Evolutionary conservation across 2,888 invertebrate genomes (phyloP), one percentile per base, ranked within the genome.

Genomic region (Heliconius aoede): DNA sequence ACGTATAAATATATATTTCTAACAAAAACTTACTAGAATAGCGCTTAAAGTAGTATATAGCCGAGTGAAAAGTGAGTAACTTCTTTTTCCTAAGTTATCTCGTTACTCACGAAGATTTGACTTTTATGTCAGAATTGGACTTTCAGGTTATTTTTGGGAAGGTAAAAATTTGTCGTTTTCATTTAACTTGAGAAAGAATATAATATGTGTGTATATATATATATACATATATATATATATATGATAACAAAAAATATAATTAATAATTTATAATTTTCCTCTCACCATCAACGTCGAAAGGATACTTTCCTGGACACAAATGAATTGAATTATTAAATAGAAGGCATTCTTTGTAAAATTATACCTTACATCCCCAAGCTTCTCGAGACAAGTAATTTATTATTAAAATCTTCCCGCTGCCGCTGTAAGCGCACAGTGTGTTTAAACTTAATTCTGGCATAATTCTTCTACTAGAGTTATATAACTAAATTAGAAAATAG

Each of bases 81-180:
- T 87, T 89, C 90, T 89, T 90, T 89, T 89, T 78, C 74, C 85
- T 86, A 92, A 91, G 88, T 92, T 91, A 89, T 89, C 89, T 89
- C 91, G 88, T 92, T 91, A 90, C 87, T 91, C 91, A 91, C 85
- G 86, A 87, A 89, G 89, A 92, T 91, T 90, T 90, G 91, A 91
- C 90, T 91, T 92, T 91, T 92, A 92, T 90, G 90, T 90, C 87
- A 84, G 84, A 87, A 86, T 86, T 87, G 86, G 90, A 89, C 90
- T 89, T 89, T 89, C 85, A 84, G 86, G 88, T 87, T 90, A 90
- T 91, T 92, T 89, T 91, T 90, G 87, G 84, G 68, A 71, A 75
- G 71, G 76, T 78, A 77, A 78, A 73, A 78, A 77, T 74, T 74
- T 74, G 64, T 67, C 68, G 28, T 71, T 76, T 71, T 58, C 74